phyloP scores from a whole-genome alignment of 2,113 vertebrate genomes.

The Coreoperca whiteheadi region DNA sequence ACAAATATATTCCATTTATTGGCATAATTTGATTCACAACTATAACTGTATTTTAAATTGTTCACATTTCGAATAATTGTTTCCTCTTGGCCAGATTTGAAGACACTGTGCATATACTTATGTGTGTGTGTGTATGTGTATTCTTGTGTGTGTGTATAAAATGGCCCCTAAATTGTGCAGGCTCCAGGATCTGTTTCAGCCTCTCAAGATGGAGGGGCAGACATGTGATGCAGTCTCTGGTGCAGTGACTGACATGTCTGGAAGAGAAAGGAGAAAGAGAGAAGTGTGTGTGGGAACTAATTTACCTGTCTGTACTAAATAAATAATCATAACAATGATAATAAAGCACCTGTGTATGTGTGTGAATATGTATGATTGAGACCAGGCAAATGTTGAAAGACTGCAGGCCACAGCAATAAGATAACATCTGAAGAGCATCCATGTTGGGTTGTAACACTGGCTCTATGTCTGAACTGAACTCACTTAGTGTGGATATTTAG shows the following conservation, averaged over 20 bases:
- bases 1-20: background rate
- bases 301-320: slow-evolving; percentile 17
- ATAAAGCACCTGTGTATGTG: background rate
- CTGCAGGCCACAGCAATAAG: background rate
- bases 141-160: slow-evolving; percentile 10
- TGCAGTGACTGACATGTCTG: slow-evolving; percentile 27
- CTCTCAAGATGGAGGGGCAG: slow-evolving; percentile 41
- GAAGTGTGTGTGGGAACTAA: slow-evolving; percentile 7
- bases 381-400: background rate
- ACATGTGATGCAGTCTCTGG: slow-evolving; percentile 1
- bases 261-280: slow-evolving; percentile 18
- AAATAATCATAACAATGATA: background rate
- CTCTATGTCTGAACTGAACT: slow-evolving; percentile 3
- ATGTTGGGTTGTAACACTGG: background rate
- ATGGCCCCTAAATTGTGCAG: slow-evolving; percentile 11
- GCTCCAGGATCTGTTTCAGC: slow-evolving; percentile 14
- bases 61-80: background rate
- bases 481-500: slow-evolving; percentile 9
- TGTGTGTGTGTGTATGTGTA: background rate
- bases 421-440: background rate
- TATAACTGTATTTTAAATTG: background rate
- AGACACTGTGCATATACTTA: background rate
- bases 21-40: slow-evolving; percentile 4
- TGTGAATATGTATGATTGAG: slow-evolving; percentile 9
- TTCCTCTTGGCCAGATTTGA: background rate